Evolutionary conservation across 2,888 invertebrate genomes (phyloP).

Genomic region (Diploptera punctata): DNA sequence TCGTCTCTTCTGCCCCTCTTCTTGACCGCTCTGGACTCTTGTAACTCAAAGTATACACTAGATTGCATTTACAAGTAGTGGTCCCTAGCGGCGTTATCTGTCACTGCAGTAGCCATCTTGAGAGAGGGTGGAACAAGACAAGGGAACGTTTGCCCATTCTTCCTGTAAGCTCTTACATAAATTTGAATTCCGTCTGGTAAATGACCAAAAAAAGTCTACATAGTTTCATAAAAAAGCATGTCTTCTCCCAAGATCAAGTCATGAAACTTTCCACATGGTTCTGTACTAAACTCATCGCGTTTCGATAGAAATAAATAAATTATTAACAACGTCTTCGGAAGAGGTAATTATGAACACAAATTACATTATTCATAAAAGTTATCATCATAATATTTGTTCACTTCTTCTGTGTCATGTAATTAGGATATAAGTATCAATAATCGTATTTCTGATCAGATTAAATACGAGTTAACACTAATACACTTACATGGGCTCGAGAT

Average conservation of each 20-base stretch:
- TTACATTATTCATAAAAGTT: no score
- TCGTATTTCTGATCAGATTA: no score
- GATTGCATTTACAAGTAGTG: slow-evolving; percentile 7
- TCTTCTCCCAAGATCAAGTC: background rate
- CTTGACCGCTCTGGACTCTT: background rate
- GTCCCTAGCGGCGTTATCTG: slow-evolving; percentile 11
- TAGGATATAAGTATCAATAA: no score
- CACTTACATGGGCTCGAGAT: no score
- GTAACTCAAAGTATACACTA: slow-evolving; percentile 4
- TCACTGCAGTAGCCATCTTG: slow-evolving; percentile 12
- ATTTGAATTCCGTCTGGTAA: slow-evolving; percentile 18
- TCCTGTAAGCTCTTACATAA: slow-evolving; percentile 13
- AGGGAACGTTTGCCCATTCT: background rate
- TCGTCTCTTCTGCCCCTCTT: background rate
- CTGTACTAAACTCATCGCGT: background rate
- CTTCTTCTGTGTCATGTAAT: no score
- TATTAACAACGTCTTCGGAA: no score
- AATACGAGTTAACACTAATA: no score
- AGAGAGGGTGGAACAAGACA: background rate
- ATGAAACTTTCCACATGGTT: background rate
- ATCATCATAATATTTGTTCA: no score
- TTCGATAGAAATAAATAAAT: no score
- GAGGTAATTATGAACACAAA: no score
- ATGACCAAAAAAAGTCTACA: background rate
- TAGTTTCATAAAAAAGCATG: no score